Base-by-base conservation (phyloP, 2,888 invertebrate genomes). In the Drosophila hamatofila region DNA sequence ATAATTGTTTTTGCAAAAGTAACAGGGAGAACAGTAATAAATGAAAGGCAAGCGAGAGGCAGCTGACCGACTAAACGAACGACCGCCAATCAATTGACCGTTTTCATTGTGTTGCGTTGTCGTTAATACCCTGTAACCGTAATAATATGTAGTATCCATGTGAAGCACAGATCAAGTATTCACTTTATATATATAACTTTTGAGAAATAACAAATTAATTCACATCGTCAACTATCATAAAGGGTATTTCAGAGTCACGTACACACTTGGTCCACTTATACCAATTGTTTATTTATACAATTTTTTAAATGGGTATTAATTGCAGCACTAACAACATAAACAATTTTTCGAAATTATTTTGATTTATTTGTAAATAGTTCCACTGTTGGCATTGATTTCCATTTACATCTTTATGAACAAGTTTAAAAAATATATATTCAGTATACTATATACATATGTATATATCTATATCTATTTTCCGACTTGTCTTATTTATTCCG, bases 81-180 rank as follows among this genome's bases (percentile, higher is more conserved):
- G 67, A 86, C 75, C 46, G 30, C 30, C 48, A 88, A 78, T 86
- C 75, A 87, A 87, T 89, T 87, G 72, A 69, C 64, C 67, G 72
- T 64, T 74, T 74, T 68, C 48, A 61, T 66, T 59, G 61, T 58
- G 71, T 60, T 75, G 59, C 48, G 54, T 56, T 59, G 44, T 39
- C 30, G 42, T 60, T 68, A 51, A 66, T 75, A 72, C 74, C 55
- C 68, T 66, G 35, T 56, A 64, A 54, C 8, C 16, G 44, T 18
- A 3, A 25, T 12, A 23, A 27, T 8, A 3, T 52, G 18, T 5
- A 7, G 16, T 14, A 14, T 37, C 11, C 18, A 18, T 8, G 8
- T 35, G n/a, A 2, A 3, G 5, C 21, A 12, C 5, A 30, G 21
- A n/a, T n/a, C 21, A 21, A 3, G n/a, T n/a, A 33, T 14, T 41